These are phyloP conservation scores for Hippoglossus hippoglossus DNA, from an alignment of 2,797 vertebrate species.

Conservation along the genomic window DNA sequence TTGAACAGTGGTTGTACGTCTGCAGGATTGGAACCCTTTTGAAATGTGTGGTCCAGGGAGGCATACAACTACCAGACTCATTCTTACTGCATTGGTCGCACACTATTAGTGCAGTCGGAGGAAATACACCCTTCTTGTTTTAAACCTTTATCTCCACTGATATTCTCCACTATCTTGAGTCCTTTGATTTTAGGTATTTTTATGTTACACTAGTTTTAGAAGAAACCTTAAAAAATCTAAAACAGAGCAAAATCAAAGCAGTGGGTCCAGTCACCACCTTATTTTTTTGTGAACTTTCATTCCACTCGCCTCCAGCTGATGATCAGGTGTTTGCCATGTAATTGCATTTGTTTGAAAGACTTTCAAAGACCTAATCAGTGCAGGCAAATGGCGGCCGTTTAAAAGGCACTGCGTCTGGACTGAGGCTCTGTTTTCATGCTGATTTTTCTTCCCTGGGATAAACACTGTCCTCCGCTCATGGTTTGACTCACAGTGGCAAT, in stretches of 20 bases:
- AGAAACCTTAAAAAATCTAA: not conserved
- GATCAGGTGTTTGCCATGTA: conserved; percentile 3
- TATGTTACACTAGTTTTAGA: conserved; percentile 3
- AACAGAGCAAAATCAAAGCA: conserved; percentile 27
- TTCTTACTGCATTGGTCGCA: not conserved
- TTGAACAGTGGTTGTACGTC: no score
- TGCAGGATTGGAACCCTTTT: not conserved
- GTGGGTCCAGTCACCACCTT: conserved; percentile 22
- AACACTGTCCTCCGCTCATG: no score
- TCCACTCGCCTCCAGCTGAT: not conserved
- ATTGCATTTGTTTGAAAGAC: conserved; percentile 37
- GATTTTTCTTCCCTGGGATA: no score
- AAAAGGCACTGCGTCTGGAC: not conserved
- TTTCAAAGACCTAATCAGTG: conserved; percentile 27
- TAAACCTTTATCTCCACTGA: not conserved
- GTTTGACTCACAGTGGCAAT: no score
- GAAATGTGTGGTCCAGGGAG: not conserved
- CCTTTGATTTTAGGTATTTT: not conserved
- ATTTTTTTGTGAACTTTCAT: conserved; percentile 34
- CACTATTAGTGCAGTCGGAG: conserved; percentile 9
- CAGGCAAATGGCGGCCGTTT: not conserved
- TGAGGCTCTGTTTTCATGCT: not conserved
- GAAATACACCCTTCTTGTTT: not conserved
- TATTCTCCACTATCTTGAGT: conserved; percentile 17
- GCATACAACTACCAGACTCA: no score